phyloP scores from a whole-genome alignment of 2,888 invertebrate genomes.

The Lissonota sp. region DNA sequence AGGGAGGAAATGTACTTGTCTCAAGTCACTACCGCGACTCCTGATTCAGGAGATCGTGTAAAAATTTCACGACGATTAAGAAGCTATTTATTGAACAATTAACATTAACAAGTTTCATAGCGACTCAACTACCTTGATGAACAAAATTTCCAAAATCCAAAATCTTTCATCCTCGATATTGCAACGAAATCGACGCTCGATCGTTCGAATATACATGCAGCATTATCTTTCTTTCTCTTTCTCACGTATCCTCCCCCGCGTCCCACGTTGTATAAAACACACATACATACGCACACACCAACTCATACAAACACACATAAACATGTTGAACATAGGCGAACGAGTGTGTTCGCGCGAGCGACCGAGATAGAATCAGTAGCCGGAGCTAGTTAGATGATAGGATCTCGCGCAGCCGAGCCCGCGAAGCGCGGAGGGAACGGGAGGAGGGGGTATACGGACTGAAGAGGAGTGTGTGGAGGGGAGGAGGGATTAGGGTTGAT shows the following conservation, averaged over 20 bases:
- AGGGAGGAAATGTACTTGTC: no score
- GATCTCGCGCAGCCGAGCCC: constrained; percentile 83
- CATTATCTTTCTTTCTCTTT: no score
- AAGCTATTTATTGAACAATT: no score
- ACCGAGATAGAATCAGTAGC: constrained; percentile 85
- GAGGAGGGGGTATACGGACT: constrained; percentile 66
- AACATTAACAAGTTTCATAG: no score
- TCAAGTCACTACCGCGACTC: no score
- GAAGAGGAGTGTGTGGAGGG: constrained; percentile 69
- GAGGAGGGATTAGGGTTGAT: neutral
- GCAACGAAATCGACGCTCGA: neutral
- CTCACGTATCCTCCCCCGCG: constrained; percentile 26
- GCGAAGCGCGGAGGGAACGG: constrained; percentile 75
- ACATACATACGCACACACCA: constrained; percentile 5
- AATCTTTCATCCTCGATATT: neutral
- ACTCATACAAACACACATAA: neutral
- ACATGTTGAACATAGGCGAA: constrained; percentile 4
- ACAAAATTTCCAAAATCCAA: no score
- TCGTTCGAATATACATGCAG: neutral
- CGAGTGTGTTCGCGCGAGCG: constrained; percentile 56
- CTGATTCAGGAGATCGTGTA: no score
- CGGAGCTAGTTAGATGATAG: constrained; percentile 87
- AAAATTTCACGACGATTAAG: no score
- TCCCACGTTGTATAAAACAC: constrained; percentile 1
- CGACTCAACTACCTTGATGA: no score